Evolutionary conservation across 2,888 invertebrate species (phyloP).

Genomic region (Drosophila infuscata): DNA sequence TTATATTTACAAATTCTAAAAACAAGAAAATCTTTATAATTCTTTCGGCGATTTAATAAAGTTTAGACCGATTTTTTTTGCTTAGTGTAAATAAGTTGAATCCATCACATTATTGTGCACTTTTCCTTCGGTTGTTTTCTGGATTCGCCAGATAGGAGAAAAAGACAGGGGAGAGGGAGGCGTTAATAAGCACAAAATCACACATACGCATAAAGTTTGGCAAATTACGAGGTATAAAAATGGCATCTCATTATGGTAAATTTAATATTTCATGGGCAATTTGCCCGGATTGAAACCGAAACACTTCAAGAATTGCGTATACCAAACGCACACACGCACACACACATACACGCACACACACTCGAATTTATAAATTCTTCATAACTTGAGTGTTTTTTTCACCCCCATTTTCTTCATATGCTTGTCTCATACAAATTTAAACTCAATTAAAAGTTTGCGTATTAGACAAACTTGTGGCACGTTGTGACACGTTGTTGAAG

Average conservation of each 20-base stretch:
- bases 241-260: constrained; percentile 79
- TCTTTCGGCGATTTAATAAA: neutral
- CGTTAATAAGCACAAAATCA: constrained; percentile 60
- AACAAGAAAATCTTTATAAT: neutral
- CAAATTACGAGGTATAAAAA: constrained; percentile 77
- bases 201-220: constrained; percentile 62
- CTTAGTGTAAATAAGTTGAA: constrained; percentile 18
- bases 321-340: constrained; percentile 18
- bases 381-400: constrained; percentile 23
- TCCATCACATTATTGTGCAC: constrained; percentile 31
- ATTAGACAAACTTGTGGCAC: constrained; percentile 76
- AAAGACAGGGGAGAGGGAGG: constrained; percentile 12
- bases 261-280: constrained; percentile 83
- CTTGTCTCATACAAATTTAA: constrained; percentile 79
- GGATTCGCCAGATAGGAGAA: neutral
- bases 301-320: constrained; percentile 76
- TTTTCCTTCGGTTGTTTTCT: constrained; percentile 11
- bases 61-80: neutral
- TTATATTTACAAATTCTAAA: neutral
- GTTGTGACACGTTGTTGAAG: constrained; percentile 55
- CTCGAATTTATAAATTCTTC: constrained; percentile 52
- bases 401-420: constrained; percentile 59
- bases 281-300: constrained; percentile 81
- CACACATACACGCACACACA: constrained; percentile 29
- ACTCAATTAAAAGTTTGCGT: constrained; percentile 83